Evolutionary conservation across 1,140 invertebrate species (phyloP).

Genomic region (Calliopsis andreniformis): DNA sequence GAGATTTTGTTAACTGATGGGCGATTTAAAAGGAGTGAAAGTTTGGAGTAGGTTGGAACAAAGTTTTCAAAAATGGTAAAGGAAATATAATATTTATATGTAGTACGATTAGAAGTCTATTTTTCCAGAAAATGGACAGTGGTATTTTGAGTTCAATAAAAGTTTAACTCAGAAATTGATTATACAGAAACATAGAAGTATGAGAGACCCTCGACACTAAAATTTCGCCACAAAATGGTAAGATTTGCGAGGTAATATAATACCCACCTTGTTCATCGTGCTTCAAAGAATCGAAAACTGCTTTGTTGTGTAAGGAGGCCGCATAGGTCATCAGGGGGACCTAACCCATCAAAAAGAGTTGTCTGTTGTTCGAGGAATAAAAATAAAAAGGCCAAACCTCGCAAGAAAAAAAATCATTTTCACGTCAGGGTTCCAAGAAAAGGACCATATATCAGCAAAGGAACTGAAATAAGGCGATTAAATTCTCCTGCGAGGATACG

Average conservation of each 20-base stretch:
- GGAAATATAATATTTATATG: too few relatives aligned
- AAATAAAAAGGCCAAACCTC: not conserved
- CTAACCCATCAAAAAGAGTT: not conserved
- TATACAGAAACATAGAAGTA: too few relatives aligned
- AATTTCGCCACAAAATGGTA: too few relatives aligned
- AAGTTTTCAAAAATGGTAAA: too few relatives aligned
- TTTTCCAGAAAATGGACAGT: too few relatives aligned
- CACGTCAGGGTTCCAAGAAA: slow-evolving; percentile 17
- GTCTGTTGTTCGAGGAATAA: slow-evolving; percentile 2
- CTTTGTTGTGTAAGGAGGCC: not conserved
- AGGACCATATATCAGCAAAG: slow-evolving; percentile 23
- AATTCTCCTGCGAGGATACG: not conserved
- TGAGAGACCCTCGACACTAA: too few relatives aligned
- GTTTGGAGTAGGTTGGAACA: too few relatives aligned
- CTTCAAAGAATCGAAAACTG: not conserved
- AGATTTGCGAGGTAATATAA: not conserved
- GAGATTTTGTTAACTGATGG: too few relatives aligned
- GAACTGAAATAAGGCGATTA: slow-evolving; percentile 7
- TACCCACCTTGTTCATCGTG: not conserved
- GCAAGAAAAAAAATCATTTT: slow-evolving; percentile 17
- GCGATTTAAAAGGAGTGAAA: too few relatives aligned
- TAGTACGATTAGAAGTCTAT: too few relatives aligned
- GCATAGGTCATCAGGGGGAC: not conserved
- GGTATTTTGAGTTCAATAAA: too few relatives aligned
- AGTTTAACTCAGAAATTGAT: too few relatives aligned